Evolutionary conservation across 2,888 invertebrate genomes (phyloP).

Genomic region (Meiosimyza decipiens): DNA sequence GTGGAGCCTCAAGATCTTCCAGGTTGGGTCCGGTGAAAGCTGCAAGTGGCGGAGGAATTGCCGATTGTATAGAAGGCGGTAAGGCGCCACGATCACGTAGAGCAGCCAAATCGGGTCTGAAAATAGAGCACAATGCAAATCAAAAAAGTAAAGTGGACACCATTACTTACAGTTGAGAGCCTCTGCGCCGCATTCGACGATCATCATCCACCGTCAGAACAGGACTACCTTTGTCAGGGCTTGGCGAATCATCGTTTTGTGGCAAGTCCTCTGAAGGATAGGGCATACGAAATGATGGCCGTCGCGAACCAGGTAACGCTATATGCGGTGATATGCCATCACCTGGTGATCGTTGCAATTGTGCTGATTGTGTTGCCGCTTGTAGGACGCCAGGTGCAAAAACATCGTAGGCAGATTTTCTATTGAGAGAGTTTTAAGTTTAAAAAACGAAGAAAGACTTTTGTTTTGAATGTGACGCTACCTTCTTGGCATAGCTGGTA

Average conservation of each 20-base stretch:
- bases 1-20: slow-evolving; percentile 72
- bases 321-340: slow-evolving; percentile 63
- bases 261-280: slow-evolving; percentile 69
- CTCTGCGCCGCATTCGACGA: slow-evolving; percentile 79
- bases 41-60: slow-evolving; percentile 65
- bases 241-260: slow-evolving; percentile 69
- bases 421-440: slow-evolving; percentile 39
- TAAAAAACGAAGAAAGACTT: background rate
- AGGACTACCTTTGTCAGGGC: slow-evolving; percentile 69
- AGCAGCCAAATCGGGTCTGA: slow-evolving; percentile 80
- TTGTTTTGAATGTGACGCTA: slow-evolving; percentile 50
- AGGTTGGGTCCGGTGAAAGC: slow-evolving; percentile 69
- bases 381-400: slow-evolving; percentile 74
- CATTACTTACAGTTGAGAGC: slow-evolving; percentile 83
- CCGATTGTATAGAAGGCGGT: slow-evolving; percentile 63
- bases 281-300: slow-evolving; percentile 74
- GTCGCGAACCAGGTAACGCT: slow-evolving; percentile 68
- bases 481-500: slow-evolving; percentile 82
- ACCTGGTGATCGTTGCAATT: slow-evolving; percentile 60
- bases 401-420: slow-evolving; percentile 83
- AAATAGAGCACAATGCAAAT: slow-evolving; percentile 4
- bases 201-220: slow-evolving; percentile 77
- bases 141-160: background rate
- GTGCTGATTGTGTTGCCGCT: slow-evolving; percentile 59
- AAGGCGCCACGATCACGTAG: slow-evolving; percentile 71